These are phyloP conservation scores for Parapsyche elsis DNA, from an alignment of 1,140 invertebrate genomes.

Conservation along the genomic window DNA sequence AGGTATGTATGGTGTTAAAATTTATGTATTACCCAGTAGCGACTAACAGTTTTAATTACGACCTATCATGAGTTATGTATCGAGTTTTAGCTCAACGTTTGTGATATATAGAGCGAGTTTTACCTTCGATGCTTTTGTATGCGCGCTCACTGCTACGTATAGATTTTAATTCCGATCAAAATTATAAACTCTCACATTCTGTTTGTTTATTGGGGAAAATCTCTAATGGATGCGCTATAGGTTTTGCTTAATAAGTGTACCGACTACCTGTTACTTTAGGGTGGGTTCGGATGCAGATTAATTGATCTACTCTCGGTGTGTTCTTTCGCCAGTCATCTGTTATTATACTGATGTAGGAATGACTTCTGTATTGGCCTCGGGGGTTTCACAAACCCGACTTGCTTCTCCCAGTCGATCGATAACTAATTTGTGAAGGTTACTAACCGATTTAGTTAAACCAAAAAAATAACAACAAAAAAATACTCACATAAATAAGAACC, in stretches of 20 bases:
- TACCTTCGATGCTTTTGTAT: too few species aligned
- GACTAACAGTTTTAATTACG: slow-evolving; percentile 37
- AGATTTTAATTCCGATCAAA: too few species aligned
- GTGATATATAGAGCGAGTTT: slow-evolving; percentile 30
- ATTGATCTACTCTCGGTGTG: slow-evolving; percentile 41
- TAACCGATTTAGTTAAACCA: slow-evolving; percentile 15
- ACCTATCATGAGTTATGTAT: slow-evolving; percentile 35
- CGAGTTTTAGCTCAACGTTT: slow-evolving; percentile 11
- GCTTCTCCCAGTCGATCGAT: slow-evolving; percentile 13
- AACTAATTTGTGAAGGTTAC: slow-evolving; percentile 33
- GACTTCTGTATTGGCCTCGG: slow-evolving; percentile 55
- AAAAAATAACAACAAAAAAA: slow-evolving; percentile 7
- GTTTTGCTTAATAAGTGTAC: slow-evolving; percentile 20
- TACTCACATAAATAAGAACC: background rate
- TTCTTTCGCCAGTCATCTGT: slow-evolving; percentile 53
- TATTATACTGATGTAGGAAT: slow-evolving; percentile 54
- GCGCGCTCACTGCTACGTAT: too few species aligned
- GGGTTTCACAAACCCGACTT: slow-evolving; percentile 23
- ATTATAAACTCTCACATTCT: too few species aligned
- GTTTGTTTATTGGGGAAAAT: too few species aligned
- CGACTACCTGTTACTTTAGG: slow-evolving; percentile 20
- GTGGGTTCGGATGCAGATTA: slow-evolving; percentile 32
- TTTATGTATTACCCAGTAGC: slow-evolving; percentile 30
- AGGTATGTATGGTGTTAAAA: slow-evolving; percentile 1
- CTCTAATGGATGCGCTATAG: background rate